Conservation (phyloP, 2,888 invertebrate species). For the Monopis laevigella region DNA sequence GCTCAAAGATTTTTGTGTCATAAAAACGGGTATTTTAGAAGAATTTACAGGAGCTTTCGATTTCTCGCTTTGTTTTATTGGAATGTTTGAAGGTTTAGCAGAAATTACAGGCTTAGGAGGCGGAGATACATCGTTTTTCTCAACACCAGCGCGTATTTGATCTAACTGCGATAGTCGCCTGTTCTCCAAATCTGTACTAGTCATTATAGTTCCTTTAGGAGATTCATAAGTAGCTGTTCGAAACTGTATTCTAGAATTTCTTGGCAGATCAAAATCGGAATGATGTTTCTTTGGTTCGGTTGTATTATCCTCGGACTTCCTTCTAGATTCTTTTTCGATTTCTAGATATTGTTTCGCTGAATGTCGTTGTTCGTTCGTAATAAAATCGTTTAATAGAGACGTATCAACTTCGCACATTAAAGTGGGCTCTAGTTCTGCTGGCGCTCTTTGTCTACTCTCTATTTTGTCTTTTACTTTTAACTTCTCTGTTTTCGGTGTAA, state of each 20-base stretch:
- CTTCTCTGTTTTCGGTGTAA: constrained; percentile 59
- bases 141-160: constrained; percentile 34
- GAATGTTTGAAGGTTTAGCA: constrained; percentile 58
- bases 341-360: constrained; percentile 49
- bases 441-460: constrained; percentile 46
- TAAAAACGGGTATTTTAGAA: constrained; percentile 62
- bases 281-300: constrained; percentile 60
- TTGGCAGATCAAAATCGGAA: constrained; percentile 58
- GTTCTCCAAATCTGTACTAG: constrained; percentile 61
- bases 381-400: constrained; percentile 56
- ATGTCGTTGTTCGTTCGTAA: constrained; percentile 52
- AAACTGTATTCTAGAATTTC: constrained; percentile 69
- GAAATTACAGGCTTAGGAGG: constrained; percentile 45
- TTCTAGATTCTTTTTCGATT: constrained; percentile 28
- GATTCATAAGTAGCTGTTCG: constrained; percentile 72
- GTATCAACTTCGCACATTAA: constrained; percentile 52
- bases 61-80: constrained; percentile 47
- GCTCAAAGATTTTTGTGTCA: constrained; percentile 56
- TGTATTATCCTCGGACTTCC: constrained; percentile 35
- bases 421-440: constrained; percentile 39
- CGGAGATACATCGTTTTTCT: constrained; percentile 27
- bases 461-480: constrained; percentile 42
- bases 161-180: constrained; percentile 66
- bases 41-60: constrained; percentile 38
- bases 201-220: constrained; percentile 62